Base-by-base conservation (phyloP, 2,888 invertebrate species). In the Argyresthia goedartella region DNA sequence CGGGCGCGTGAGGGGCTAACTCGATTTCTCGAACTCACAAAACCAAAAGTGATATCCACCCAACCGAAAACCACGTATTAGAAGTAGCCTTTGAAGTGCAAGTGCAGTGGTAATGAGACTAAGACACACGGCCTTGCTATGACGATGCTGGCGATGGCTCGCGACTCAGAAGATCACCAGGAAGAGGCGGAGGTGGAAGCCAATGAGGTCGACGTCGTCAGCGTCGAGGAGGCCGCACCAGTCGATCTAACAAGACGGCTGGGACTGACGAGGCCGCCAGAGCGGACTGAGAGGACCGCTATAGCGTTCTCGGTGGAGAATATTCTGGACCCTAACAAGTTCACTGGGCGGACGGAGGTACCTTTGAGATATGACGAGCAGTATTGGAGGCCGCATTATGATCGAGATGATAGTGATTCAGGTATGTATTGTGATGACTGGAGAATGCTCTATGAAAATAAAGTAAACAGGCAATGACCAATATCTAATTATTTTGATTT, bases 221-320 rank as follows among this genome's bases (percentile, higher is more conserved):
- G 86, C n/a, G 80, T 85, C 0, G 86, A 85, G 53, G 85, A 85
- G 55, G 81, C 81, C 2, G 86, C 85, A 10, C 85, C 85, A 1
- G 85, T 86, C 9, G 86, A 86, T 62, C 61, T 86, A 9, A 87
- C 84, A 49, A 66, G 88, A 52, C 79, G 89, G 42, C 76, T 89
- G 52, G 88, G 88, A 49, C 82, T 89, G 55, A 91, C 91, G 50
- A 79, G 92, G 62, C 76, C 85, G 1, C 80, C 82, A 0, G 85
- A 91, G 89, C 60, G 89, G 51, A 69, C 79, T 0, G 85, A 91
- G 89, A 60, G 89, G 51, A 69, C 79, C 0, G 72, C 81, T 2
- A 85, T 95, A 57, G 94, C 95, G 14, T 96, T 96, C 79, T 95
- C 95, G 6, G 96, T 96, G 16, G 95, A 96, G 81, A 96, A 96